phyloP scores from a whole-genome alignment of 1,140 invertebrate species.

The Achatina immaculata region DNA sequence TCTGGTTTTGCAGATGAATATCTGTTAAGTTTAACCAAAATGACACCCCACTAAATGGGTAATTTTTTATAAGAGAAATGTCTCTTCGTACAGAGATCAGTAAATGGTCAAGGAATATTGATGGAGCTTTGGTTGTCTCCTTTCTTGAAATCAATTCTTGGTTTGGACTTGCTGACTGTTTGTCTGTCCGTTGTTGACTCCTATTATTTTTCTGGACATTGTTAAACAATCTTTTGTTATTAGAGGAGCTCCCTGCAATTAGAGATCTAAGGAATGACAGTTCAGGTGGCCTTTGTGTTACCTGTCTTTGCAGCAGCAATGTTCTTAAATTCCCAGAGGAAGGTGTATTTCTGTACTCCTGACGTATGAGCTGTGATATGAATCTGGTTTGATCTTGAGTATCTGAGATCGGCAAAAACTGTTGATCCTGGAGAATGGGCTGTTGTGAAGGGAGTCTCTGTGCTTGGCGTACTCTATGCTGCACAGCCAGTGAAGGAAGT shows the following conservation, averaged over 20 bases:
- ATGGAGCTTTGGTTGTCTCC: background rate
- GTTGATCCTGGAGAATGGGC: background rate
- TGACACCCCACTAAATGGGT: background rate
- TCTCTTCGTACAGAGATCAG: background rate
- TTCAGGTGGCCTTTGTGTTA: background rate
- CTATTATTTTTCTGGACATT: background rate
- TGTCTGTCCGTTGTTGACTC: background rate
- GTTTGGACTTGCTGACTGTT: background rate
- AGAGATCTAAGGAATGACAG: background rate
- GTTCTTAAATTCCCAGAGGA: background rate
- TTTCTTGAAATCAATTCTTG: background rate
- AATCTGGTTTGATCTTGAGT: background rate
- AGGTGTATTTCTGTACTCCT: background rate
- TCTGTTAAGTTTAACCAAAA: background rate
- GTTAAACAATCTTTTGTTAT: background rate
- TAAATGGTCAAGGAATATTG: background rate
- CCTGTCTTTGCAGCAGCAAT: constrained; percentile 6
- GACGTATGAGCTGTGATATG: background rate
- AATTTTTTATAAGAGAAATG: background rate
- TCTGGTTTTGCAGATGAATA: background rate
- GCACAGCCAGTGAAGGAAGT: background rate
- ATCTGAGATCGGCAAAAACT: background rate
- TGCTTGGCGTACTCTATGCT: background rate
- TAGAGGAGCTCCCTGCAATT: background rate
- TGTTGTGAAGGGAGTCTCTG: background rate